phyloP scores from a whole-genome alignment of 2,113 vertebrate species.

The Trachemys scripta region DNA sequence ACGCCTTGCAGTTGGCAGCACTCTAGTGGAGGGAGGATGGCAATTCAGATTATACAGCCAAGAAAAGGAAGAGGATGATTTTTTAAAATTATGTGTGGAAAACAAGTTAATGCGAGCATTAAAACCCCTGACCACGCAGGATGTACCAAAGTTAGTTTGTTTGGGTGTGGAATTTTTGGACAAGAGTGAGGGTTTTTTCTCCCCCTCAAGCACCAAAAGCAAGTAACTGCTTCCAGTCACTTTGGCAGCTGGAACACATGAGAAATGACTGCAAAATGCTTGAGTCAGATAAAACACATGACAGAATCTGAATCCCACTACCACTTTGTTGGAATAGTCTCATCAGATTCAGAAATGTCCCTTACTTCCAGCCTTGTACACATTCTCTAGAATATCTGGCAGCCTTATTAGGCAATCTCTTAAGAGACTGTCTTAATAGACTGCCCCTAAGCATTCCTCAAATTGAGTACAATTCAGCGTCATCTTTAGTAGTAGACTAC shows the following conservation, averaged over 20 bases:
- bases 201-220: neutral
- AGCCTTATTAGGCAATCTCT: neutral
- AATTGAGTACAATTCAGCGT: neutral
- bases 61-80: neutral
- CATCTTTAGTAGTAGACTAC: neutral
- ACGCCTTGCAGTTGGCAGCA: neutral
- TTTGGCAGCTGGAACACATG: neutral
- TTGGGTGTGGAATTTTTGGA: neutral
- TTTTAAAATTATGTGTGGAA: neutral
- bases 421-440: neutral
- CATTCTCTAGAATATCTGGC: neutral
- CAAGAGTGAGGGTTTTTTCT: neutral
- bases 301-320: neutral
- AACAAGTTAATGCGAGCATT: neutral
- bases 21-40: neutral
- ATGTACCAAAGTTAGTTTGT: neutral
- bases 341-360: neutral
- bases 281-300: neutral
- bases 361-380: neutral
- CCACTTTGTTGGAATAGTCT: neutral
- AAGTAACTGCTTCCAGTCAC: neutral
- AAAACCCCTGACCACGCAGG: rapidly evolving
- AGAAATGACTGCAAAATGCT: neutral
- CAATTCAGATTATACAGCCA: neutral
- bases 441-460: neutral